These are phyloP conservation scores for Deilephila elpenor DNA, from an alignment of 2,888 invertebrate genomes.

Conservation along the genomic window DNA sequence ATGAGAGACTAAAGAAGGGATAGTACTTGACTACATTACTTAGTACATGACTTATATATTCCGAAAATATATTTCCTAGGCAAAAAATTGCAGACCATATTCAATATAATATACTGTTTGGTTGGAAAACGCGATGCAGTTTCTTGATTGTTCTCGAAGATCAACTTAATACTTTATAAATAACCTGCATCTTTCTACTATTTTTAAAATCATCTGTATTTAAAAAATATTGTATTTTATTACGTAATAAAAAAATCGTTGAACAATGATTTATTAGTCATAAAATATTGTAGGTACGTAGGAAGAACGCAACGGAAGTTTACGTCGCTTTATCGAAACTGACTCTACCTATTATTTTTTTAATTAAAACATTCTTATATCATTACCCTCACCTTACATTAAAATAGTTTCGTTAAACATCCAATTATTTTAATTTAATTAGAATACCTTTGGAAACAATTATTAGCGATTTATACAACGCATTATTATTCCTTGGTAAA, in stretches of 20 bases:
- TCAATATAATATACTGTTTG: background rate
- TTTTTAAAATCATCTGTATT: background rate
- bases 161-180: too few species aligned
- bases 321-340: background rate
- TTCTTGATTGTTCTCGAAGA: too few species aligned
- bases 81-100: too few species aligned
- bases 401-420: background rate
- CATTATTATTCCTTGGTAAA: too few species aligned
- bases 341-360: background rate
- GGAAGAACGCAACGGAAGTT: constrained; percentile 2
- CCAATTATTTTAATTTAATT: background rate
- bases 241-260: background rate
- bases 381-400: background rate
- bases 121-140: background rate
- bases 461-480: background rate
- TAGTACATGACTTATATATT: too few species aligned
- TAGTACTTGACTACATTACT: too few species aligned
- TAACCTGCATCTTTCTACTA: too few species aligned
- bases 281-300: background rate
- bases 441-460: background rate
- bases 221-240: background rate
- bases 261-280: constrained; percentile 2
- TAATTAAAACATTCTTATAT: background rate
- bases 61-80: too few species aligned
- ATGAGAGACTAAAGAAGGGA: too few species aligned